Evolutionary conservation across 23 tunicate species (phyloP).

Genomic region (Styela clava): DNA sequence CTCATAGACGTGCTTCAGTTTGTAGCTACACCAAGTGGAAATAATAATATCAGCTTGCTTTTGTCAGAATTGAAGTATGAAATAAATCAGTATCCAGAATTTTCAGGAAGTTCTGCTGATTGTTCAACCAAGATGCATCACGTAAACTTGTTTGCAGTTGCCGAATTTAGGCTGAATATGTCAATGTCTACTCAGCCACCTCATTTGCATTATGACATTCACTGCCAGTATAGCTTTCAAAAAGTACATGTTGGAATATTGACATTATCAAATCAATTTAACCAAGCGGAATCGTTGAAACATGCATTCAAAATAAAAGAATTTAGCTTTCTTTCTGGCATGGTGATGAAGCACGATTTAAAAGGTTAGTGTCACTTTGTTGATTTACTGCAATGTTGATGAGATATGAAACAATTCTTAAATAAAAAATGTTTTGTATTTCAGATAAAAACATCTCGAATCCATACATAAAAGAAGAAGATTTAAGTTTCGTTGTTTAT

Average conservation of each 20-base stretch:
- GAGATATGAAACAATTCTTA: too few relatives aligned
- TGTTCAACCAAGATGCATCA: not conserved
- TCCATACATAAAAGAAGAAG: constrained; percentile 1
- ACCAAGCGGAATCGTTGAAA: not conserved
- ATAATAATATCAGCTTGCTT: not conserved
- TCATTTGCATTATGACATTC: too few relatives aligned
- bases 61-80: not conserved
- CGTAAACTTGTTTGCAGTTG: not conserved
- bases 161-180: not conserved
- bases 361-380: not conserved
- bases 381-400: too few relatives aligned
- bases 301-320: not conserved
- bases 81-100: not conserved
- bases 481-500: not conserved
- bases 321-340: not conserved
- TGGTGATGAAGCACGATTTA: not conserved
- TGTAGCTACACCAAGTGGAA: not conserved
- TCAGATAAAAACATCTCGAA: not conserved
- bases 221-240: not conserved
- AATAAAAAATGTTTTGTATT: too few relatives aligned
- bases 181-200: too few relatives aligned
- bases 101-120: not conserved
- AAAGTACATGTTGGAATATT: not conserved
- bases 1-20: not conserved
- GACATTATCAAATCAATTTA: not conserved